phyloP scores from a whole-genome alignment of 2,113 vertebrate species.

The Macrotus californicus region DNA sequence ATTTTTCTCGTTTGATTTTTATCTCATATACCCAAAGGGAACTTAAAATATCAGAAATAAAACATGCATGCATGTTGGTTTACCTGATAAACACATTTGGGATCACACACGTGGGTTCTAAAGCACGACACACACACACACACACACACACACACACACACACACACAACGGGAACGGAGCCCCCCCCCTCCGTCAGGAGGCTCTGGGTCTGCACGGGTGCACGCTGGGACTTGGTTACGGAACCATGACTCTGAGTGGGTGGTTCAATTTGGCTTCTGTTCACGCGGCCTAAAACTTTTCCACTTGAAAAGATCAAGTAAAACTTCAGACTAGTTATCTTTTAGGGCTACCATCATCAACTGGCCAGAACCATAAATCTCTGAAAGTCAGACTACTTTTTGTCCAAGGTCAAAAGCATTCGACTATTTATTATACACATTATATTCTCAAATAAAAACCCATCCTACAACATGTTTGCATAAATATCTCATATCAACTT shows the following conservation, averaged over 20 bases:
- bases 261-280: background rate
- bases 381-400: background rate
- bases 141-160: too few species aligned
- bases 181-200: background rate
- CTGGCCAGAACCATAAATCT: background rate
- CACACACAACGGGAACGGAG: background rate
- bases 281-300: background rate
- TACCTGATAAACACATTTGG: background rate
- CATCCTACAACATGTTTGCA: slow-evolving; percentile 99
- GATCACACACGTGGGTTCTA: background rate
- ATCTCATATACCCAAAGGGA: background rate
- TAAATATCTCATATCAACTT: slow-evolving; percentile 99
- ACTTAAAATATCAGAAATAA: background rate
- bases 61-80: background rate
- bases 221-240: background rate
- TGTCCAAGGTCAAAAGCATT: slow-evolving; percentile 86
- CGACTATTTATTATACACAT: slow-evolving; percentile 99
- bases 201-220: background rate
- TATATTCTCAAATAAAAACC: slow-evolving; percentile 99
- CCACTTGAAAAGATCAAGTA: background rate
- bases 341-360: background rate
- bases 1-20: background rate
- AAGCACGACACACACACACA: background rate
- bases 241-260: background rate
- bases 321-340: background rate